phyloP scores from a whole-genome alignment of 2,888 invertebrate genomes.

The Ligdia adustata region DNA sequence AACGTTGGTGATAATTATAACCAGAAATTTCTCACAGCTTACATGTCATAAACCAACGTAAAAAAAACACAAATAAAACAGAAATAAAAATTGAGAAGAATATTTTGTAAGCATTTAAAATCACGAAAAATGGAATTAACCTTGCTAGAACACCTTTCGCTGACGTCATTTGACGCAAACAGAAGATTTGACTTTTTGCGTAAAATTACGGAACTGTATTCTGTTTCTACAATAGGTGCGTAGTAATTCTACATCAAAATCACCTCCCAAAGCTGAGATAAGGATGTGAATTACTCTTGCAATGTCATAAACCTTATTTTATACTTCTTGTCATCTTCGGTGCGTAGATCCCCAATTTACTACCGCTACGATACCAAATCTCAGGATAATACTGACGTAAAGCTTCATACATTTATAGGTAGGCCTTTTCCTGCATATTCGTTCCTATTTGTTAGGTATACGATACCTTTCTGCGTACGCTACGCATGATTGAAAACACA shows the following conservation, averaged over 20 bases:
- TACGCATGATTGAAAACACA: too few species aligned
- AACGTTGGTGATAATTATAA: too few species aligned
- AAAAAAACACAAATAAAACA: too few species aligned
- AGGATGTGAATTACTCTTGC: constrained; percentile 43
- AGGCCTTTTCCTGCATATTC: constrained; percentile 13
- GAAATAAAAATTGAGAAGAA: too few species aligned
- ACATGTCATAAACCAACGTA: too few species aligned
- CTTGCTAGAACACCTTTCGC: too few species aligned
- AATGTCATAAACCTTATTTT: constrained; percentile 47
- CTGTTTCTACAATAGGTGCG: background rate
- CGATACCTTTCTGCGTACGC: too few species aligned
- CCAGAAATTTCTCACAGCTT: too few species aligned
- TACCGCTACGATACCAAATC: constrained; percentile 26
- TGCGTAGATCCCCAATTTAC: constrained; percentile 46
- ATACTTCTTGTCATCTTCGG: constrained; percentile 45
- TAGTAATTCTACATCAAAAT: constrained; percentile 11
- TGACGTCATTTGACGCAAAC: too few species aligned
- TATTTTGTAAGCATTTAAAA: too few species aligned
- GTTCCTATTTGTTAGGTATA: background rate
- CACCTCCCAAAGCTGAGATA: constrained; percentile 38
- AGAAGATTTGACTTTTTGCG: too few species aligned
- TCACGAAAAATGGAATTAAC: too few species aligned
- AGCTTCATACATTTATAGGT: constrained; percentile 20
- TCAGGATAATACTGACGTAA: constrained; percentile 23
- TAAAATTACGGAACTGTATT: background rate